phyloP scores from a whole-genome alignment of 2,797 vertebrate genomes.

The Potorous gilbertii region DNA sequence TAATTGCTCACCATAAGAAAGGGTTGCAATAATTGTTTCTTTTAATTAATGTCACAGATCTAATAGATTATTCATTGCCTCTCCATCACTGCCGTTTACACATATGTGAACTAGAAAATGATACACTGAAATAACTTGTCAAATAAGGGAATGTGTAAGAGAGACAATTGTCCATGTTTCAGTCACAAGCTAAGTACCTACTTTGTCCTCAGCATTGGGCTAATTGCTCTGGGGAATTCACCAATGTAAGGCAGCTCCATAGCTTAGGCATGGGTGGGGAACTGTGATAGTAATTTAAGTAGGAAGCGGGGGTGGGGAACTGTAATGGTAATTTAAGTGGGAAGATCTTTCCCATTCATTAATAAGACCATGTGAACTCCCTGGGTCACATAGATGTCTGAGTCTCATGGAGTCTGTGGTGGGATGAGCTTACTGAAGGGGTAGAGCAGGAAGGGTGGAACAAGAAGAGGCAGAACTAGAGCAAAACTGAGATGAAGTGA shows the following conservation, averaged over 20 bases:
- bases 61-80: constrained; percentile 63
- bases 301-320: too few relatives aligned
- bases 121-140: constrained; percentile 29
- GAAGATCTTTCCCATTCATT: too few relatives aligned
- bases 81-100: constrained; percentile 51
- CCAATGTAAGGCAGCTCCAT: neutral
- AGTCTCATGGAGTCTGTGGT: too few relatives aligned
- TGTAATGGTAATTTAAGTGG: too few relatives aligned
- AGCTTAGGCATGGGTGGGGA: neutral
- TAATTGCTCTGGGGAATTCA: neutral
- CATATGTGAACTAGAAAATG: constrained; percentile 19
- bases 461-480: too few relatives aligned
- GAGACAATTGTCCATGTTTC: neutral
- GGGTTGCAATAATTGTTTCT: constrained; percentile 29
- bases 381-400: too few relatives aligned
- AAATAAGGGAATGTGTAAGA: constrained; percentile 21
- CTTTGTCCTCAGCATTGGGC: neutral
- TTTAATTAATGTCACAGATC: constrained; percentile 40
- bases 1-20: constrained; percentile 41
- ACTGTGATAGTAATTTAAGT: too few relatives aligned
- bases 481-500: too few relatives aligned
- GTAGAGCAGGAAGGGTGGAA: too few relatives aligned
- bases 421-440: too few relatives aligned
- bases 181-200: neutral
- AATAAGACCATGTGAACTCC: too few relatives aligned